phyloP scores from a whole-genome alignment of 2,113 vertebrate species.

The Pavo muticus region DNA sequence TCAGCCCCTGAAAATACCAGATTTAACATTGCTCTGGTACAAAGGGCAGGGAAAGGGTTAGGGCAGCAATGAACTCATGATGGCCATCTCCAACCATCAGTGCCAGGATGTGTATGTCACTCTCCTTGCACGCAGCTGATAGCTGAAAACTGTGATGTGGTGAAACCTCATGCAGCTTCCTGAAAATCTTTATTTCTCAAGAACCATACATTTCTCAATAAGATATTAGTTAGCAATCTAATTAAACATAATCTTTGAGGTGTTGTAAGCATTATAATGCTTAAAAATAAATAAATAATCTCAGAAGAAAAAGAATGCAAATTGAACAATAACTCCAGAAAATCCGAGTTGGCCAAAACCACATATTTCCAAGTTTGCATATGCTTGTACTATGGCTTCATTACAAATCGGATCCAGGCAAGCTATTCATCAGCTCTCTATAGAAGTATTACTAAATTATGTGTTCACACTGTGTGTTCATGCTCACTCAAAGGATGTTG shows the following conservation, averaged over 20 bases:
- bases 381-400: neutral
- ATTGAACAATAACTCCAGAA: neutral
- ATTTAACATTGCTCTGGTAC: neutral
- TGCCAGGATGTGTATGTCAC: rapidly evolving
- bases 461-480: neutral
- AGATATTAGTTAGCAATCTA: neutral
- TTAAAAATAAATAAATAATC: neutral
- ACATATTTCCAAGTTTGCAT: neutral
- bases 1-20: neutral
- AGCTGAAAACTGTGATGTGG: neutral
- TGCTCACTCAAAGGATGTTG: neutral
- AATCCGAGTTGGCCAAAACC: neutral
- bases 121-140: neutral
- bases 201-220: neutral
- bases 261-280: neutral
- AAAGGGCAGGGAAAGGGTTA: neutral
- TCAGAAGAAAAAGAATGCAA: neutral
- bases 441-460: neutral
- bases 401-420: neutral
- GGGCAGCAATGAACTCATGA: no score
- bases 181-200: neutral
- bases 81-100: neutral
- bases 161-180: neutral
- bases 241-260: neutral
- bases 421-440: neutral